Evolutionary conservation across 30 jellyfish, hydroid and myxozoan genomes (phyloP).

Genomic region (Cassiopea xamachana): DNA sequence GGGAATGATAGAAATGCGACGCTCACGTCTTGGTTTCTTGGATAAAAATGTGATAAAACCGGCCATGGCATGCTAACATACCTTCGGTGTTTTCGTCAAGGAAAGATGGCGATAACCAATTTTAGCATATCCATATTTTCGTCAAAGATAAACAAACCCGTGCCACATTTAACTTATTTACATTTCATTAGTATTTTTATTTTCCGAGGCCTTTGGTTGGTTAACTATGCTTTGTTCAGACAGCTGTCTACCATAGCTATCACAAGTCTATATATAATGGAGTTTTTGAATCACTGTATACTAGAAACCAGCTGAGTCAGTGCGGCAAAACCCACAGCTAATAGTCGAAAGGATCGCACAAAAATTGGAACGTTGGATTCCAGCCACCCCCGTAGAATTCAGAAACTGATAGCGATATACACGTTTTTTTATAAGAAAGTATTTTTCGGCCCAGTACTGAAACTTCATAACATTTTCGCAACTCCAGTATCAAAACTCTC

Average conservation of each 20-base stretch:
- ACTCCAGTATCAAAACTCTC: too few species aligned
- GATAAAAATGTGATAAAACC: neutral
- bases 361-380: too few species aligned
- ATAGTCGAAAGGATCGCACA: too few species aligned
- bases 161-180: neutral
- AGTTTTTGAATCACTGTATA: neutral
- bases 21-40: neutral
- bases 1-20: conserved; percentile 1
- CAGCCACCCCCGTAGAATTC: too few species aligned
- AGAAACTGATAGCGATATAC: too few species aligned
- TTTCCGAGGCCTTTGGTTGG: neutral
- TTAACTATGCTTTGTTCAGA: conserved; percentile 1
- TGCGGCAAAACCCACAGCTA: too few species aligned
- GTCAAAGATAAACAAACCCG: neutral
- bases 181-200: neutral
- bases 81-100: neutral
- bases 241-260: neutral
- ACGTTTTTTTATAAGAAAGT: too few species aligned
- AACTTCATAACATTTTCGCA: too few species aligned
- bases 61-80: neutral
- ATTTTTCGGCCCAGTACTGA: too few species aligned
- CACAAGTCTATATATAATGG: neutral
- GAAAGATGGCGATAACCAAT: neutral
- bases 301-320: too few species aligned
- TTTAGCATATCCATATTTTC: neutral